A percentile compares a stretch with the other conserved stretches of the same genome.
phyloP scores from a whole-genome alignment of 1,140 invertebrate genomes.

The Drosophila yakuba region DNA sequence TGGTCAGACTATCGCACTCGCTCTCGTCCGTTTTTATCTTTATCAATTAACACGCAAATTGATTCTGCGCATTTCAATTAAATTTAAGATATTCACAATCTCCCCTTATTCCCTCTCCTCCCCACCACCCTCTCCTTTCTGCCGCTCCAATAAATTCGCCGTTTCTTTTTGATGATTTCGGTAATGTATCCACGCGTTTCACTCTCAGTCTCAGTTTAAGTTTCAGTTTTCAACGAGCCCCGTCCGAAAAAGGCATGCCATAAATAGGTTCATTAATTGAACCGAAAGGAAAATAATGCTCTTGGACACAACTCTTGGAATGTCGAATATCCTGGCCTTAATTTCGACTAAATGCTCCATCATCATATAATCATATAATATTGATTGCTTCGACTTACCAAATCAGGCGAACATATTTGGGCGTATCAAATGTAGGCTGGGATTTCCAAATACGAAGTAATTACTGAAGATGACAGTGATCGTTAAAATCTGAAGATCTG shows the following conservation, averaged over 20 bases:
- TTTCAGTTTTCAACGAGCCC: background rate
- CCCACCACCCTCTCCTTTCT: conserved; percentile 1
- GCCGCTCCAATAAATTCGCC: conserved; percentile 20
- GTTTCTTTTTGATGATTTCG: conserved; percentile 33
- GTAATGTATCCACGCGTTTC: background rate
- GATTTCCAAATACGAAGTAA: too few relatives aligned
- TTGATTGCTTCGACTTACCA: background rate
- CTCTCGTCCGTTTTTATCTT: conserved; percentile 37
- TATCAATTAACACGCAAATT: conserved; percentile 65
- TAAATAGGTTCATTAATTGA: conserved; percentile 1
- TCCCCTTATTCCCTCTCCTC: background rate
- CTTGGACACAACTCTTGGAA: background rate
- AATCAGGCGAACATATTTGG: background rate
- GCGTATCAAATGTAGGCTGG: too few relatives aligned
- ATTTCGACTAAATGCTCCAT: too few relatives aligned
- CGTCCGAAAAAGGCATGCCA: background rate
- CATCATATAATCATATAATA: too few relatives aligned
- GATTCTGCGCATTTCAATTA: conserved; percentile 54
- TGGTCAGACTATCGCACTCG: conserved; percentile 1
- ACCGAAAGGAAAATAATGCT: background rate
- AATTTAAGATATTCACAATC: conserved; percentile 39
- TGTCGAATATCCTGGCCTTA: too few relatives aligned
- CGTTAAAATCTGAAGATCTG: background rate
- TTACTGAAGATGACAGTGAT: too few relatives aligned
- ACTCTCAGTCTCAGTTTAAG: background rate